Conservation (phyloP, 2,113 vertebrate genomes). For the Agelaius phoeniceus region DNA sequence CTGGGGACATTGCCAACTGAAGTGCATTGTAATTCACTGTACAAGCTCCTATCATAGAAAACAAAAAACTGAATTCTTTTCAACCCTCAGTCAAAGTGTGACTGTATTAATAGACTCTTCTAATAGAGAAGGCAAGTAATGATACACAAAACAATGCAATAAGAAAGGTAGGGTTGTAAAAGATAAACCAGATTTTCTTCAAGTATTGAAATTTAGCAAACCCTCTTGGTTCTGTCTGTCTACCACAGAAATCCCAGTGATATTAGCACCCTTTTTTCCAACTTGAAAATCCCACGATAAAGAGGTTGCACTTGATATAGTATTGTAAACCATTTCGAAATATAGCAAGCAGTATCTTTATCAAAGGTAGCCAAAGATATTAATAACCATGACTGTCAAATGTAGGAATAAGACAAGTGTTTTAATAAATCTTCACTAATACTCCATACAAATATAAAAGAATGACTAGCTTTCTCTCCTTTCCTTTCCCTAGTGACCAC, state of each 20-base stretch:
- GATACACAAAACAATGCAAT: conserved; percentile 51
- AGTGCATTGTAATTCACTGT: background rate
- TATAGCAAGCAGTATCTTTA: conserved; percentile 37
- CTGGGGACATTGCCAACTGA: background rate
- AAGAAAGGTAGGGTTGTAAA: background rate
- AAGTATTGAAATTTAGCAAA: background rate
- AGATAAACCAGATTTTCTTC: background rate
- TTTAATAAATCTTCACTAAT: conserved; percentile 74
- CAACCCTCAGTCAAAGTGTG: background rate
- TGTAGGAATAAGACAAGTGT: conserved; percentile 60
- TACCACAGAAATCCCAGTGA: background rate
- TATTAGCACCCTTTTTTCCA: background rate
- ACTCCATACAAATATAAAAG: conserved; percentile 62
- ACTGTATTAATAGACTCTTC: conserved; percentile 45
- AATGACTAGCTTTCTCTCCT: conserved; percentile 48
- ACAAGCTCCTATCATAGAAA: background rate
- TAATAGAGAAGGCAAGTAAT: conserved; percentile 59
- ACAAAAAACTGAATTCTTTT: conserved; percentile 31
- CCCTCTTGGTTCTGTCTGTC: background rate
- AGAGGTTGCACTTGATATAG: conserved; percentile 4
- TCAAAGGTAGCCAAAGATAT: conserved; percentile 65
- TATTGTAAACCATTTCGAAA: conserved; percentile 48
- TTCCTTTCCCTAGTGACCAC: conserved; percentile 24
- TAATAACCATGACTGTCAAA: conserved; percentile 47
- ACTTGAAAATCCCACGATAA: background rate